These are phyloP conservation scores for Caenorhabditis uteleia DNA, from an alignment of 2,888 invertebrate species.

Conservation along the genomic window DNA sequence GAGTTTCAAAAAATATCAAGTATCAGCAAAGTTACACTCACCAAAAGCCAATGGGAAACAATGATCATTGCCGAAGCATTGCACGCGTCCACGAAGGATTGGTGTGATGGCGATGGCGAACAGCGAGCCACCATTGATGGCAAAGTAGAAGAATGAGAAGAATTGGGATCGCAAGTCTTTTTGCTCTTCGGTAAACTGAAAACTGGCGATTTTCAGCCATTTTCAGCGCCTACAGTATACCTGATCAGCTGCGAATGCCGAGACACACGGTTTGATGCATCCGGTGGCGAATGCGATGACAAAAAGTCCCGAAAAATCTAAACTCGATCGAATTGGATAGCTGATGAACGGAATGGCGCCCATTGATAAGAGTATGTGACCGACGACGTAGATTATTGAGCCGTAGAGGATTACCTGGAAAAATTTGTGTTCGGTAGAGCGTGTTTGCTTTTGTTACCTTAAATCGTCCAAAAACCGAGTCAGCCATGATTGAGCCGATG, in stretches of 20 bases:
- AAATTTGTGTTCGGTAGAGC: neutral
- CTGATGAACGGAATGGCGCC: slow-evolving; percentile 71
- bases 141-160: slow-evolving; percentile 92
- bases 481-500: slow-evolving; percentile 90
- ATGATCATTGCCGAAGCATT: slow-evolving; percentile 65
- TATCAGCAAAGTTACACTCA: slow-evolving; percentile 71
- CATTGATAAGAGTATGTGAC: slow-evolving; percentile 71
- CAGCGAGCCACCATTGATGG: slow-evolving; percentile 83
- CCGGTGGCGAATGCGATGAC: slow-evolving; percentile 89
- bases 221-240: slow-evolving; percentile 18
- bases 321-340: slow-evolving; percentile 30
- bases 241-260: slow-evolving; percentile 91
- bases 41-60: slow-evolving; percentile 70
- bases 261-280: slow-evolving; percentile 93
- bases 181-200: slow-evolving; percentile 73
- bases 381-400: slow-evolving; percentile 71
- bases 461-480: slow-evolving; percentile 75
- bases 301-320: slow-evolving; percentile 76
- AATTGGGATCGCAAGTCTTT: slow-evolving; percentile 81
- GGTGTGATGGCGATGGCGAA: slow-evolving; percentile 67
- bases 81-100: slow-evolving; percentile 60
- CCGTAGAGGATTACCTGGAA: slow-evolving; percentile 75
- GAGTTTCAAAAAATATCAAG: neutral
- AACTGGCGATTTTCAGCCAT: slow-evolving; percentile 75
- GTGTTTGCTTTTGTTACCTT: slow-evolving; percentile 20